These are phyloP conservation scores for Ylistrum balloti DNA, from an alignment of 1,140 invertebrate species.

Conservation along the genomic window DNA sequence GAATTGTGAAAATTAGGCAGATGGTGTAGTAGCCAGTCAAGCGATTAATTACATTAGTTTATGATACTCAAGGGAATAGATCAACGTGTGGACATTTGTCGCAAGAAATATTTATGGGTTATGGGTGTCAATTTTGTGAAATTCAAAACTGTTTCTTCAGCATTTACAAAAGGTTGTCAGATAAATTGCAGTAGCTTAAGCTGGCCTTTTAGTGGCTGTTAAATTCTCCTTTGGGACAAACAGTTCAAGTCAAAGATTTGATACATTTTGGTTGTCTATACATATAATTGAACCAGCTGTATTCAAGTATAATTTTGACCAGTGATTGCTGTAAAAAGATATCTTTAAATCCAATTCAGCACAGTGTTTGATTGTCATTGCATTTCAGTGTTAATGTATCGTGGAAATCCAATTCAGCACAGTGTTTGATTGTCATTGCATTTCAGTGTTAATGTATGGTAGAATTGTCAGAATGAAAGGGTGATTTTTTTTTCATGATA, in stretches of 20 bases:
- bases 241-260: neutral
- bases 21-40: neutral
- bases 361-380: neutral
- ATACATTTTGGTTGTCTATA: neutral
- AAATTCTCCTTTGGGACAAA: constrained; percentile 29
- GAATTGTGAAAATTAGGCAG: constrained; percentile 3
- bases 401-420: too few relatives aligned
- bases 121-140: constrained; percentile 26
- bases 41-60: constrained; percentile 11
- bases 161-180: neutral
- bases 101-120: neutral
- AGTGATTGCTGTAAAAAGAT: neutral
- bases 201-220: neutral
- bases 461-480: neutral
- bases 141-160: constrained; percentile 21
- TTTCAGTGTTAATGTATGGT: neutral
- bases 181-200: constrained; percentile 11
- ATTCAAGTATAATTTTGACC: neutral
- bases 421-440: neutral
- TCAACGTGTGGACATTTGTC: neutral
- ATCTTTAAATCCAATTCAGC: too few relatives aligned
- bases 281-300: neutral
- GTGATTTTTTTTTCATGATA: neutral
- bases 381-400: neutral
- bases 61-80: neutral